Percentiles rank a stretch among this genome's conserved stretches.
Evolutionary conservation across 2,888 invertebrate species (phyloP).

Genomic region (Hirtodrosophila cameraria): DNA sequence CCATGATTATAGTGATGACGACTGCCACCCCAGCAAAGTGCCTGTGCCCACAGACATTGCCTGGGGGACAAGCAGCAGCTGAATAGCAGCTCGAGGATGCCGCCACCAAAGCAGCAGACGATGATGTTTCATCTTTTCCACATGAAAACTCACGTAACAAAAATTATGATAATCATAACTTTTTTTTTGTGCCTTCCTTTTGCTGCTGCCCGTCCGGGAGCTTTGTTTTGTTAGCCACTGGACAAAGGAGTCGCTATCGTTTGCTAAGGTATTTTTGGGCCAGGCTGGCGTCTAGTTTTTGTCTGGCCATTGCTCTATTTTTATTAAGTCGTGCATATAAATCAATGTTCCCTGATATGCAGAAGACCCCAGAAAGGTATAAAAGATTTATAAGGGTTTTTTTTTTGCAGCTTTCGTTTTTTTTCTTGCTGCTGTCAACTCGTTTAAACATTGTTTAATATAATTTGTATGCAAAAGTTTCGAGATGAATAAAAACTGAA

Average conservation of each 20-base stretch:
- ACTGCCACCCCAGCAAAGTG: constrained; percentile 69
- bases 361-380: constrained; percentile 77
- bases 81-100: constrained; percentile 12
- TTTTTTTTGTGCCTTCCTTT: constrained; percentile 46
- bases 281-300: constrained; percentile 68
- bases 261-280: constrained; percentile 64
- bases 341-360: constrained; percentile 80
- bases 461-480: constrained; percentile 54
- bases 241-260: constrained; percentile 55
- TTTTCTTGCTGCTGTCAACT: constrained; percentile 25
- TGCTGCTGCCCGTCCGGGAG: constrained; percentile 9
- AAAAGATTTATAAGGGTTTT: constrained; percentile 77
- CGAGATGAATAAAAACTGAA: constrained; percentile 32
- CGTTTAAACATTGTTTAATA: constrained; percentile 62
- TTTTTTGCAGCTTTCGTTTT: no score
- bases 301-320: constrained; percentile 69
- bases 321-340: constrained; percentile 82
- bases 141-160: constrained; percentile 82
- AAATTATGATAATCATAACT: constrained; percentile 83
- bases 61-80: not conserved
- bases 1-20: constrained; percentile 83
- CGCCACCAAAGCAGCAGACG: constrained; percentile 56
- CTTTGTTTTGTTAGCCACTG: constrained; percentile 63
- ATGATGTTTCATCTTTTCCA: constrained; percentile 81
- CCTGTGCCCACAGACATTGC: constrained; percentile 15